Conservation (phyloP, 2,113 vertebrate species). For the Anser brachyrhynchus region DNA sequence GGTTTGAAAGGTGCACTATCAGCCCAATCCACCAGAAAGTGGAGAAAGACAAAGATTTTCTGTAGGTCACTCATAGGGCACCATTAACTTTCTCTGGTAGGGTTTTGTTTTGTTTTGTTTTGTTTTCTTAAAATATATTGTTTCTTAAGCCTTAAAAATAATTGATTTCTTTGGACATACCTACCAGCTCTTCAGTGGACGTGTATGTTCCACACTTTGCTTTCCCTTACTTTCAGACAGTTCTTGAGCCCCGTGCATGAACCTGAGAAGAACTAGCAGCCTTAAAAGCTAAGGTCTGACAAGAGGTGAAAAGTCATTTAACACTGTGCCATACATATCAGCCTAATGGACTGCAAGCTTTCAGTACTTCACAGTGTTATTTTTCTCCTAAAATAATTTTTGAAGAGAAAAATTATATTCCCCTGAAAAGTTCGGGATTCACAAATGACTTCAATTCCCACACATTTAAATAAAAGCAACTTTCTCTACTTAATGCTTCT, state of each 20-base stretch:
- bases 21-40: not conserved
- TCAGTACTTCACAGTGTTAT: not conserved
- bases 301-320: not conserved
- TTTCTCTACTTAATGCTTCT: not conserved
- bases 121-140: not conserved
- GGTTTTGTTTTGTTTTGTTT: not conserved
- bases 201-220: not conserved
- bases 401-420: not conserved
- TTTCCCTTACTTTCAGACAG: not conserved
- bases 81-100: not conserved
- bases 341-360: not conserved
- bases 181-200: not conserved
- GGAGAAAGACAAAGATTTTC: not conserved
- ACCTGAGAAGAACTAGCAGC: not conserved
- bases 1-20: not conserved
- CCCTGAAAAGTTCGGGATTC: not conserved
- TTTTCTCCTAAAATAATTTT: not conserved
- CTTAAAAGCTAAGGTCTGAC: not conserved
- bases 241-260: not conserved
- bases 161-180: not conserved
- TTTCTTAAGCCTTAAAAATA: not conserved
- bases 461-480: not conserved
- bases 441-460: not conserved
- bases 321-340: not conserved
- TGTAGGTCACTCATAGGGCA: not conserved